Percentiles rank a stretch among this genome's conserved stretches.
Conservation (phyloP, 1,140 invertebrate genomes). For the Drosophila willistoni region DNA sequence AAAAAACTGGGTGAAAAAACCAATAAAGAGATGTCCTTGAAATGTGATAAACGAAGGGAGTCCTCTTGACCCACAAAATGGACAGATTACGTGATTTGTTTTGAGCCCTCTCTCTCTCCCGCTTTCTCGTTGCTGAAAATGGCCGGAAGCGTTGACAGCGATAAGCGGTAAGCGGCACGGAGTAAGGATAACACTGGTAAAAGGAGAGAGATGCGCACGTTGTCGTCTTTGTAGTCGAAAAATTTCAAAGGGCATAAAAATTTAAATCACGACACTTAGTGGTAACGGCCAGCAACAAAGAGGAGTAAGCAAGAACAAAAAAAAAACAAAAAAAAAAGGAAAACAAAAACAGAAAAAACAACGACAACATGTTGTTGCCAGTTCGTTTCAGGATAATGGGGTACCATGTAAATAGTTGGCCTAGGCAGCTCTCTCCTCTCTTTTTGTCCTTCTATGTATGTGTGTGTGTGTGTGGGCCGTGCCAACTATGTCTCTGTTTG, state of each 20-base stretch:
- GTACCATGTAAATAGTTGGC: constrained; percentile 75
- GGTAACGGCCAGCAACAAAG: constrained; percentile 6
- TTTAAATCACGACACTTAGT: constrained; percentile 78
- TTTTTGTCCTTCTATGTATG: constrained; percentile 14
- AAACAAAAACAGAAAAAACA: constrained; percentile 34
- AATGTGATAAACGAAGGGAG: constrained; percentile 15
- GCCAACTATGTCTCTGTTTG: constrained; percentile 17
- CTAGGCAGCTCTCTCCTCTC: constrained; percentile 22
- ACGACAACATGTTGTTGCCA: constrained; percentile 14
- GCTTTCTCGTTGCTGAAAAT: background rate
- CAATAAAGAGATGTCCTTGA: constrained; percentile 41
- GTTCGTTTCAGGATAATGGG: constrained; percentile 55
- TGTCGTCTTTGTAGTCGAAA: constrained; percentile 26
- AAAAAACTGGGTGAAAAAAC: background rate
- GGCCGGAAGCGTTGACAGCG: constrained; percentile 41
- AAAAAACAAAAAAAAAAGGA: constrained; percentile 26
- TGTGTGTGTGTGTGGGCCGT: constrained; percentile 16
- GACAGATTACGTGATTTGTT: constrained; percentile 73
- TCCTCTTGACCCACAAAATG: constrained; percentile 62
- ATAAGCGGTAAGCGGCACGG: background rate
- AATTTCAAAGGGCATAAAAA: constrained; percentile 72
- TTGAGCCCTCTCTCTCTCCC: background rate
- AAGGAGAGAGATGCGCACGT: background rate
- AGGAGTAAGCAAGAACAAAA: background rate
- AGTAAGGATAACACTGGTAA: background rate